phyloP scores from a whole-genome alignment of 1,140 invertebrate species.

The Oscheius sp. region DNA sequence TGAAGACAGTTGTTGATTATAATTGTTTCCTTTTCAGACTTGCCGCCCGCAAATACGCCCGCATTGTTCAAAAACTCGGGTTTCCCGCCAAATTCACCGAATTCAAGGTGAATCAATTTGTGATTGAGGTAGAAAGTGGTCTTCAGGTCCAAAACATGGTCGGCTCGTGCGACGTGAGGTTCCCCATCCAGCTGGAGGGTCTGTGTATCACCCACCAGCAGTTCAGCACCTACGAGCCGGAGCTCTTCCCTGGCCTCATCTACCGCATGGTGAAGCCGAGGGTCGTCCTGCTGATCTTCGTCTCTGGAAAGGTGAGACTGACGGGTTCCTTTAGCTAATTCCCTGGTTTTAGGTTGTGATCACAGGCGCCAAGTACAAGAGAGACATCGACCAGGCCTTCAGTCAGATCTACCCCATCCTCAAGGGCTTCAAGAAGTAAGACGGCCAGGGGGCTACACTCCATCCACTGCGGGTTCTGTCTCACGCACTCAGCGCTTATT shows the following conservation, averaged over 20 bases:
- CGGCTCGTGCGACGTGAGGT: conserved; percentile 97
- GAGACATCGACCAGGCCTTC: conserved; percentile 99
- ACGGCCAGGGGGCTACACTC: background rate
- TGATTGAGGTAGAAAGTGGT: too few relatives aligned
- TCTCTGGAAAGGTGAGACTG: conserved; percentile 79
- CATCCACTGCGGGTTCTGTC: background rate
- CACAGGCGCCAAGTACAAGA: conserved; percentile 89
- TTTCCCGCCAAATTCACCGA: conserved; percentile 97
- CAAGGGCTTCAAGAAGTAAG: conserved; percentile 89
- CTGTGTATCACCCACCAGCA: conserved; percentile 92
- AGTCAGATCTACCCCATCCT: conserved; percentile 99
- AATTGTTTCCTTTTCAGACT: conserved; percentile 71
- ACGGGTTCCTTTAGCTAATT: background rate
- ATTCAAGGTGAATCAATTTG: conserved; percentile 72
- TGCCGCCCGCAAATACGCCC: conserved; percentile 95
- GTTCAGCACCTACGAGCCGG: conserved; percentile 78
- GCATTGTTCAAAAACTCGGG: conserved; percentile 97
- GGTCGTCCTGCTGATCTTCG: conserved; percentile 97
- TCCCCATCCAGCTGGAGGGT: conserved; percentile 94
- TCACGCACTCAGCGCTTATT: background rate
- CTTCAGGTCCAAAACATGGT: conserved; percentile 94
- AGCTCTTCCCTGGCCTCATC: conserved; percentile 93
- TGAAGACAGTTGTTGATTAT: background rate
- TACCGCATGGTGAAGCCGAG: conserved; percentile 99
- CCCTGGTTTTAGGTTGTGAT: conserved; percentile 49